These are phyloP conservation scores for Drosophila cognata DNA, from an alignment of 2,888 invertebrate species.

Conservation along the genomic window DNA sequence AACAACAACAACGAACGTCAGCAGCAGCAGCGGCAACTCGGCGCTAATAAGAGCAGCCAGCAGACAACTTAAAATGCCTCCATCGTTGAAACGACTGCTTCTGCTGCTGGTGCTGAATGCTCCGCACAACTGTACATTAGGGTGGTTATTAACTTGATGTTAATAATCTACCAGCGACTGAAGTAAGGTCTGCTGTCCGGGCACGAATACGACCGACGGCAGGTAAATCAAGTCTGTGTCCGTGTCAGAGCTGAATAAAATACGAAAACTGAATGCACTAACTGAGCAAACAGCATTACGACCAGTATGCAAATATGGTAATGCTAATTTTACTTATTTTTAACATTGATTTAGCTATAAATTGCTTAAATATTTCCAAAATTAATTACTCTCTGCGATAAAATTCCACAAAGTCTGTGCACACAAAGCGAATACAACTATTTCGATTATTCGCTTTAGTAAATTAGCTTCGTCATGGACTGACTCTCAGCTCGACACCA, in stretches of 20 bases:
- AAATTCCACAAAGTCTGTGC: slow-evolving; percentile 12
- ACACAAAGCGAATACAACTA: slow-evolving; percentile 2
- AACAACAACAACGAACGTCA: slow-evolving; percentile 30
- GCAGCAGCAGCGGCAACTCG: slow-evolving; percentile 29
- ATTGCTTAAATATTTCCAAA: background rate
- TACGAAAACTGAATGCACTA: slow-evolving; percentile 3
- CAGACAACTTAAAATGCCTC: slow-evolving; percentile 66
- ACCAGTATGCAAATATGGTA: slow-evolving; percentile 8
- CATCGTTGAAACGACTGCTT: slow-evolving; percentile 15
- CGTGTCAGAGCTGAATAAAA: background rate
- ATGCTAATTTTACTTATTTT: background rate
- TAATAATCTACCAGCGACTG: slow-evolving; percentile 46
- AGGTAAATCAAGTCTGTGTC: slow-evolving; percentile 5
- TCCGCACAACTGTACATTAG: slow-evolving; percentile 74
- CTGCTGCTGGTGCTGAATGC: slow-evolving; percentile 40
- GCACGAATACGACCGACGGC: background rate
- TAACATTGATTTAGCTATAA: background rate
- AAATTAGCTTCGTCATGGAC: slow-evolving; percentile 45
- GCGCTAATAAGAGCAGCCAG: slow-evolving; percentile 71
- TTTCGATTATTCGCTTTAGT: slow-evolving; percentile 22
- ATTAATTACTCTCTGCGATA: background rate
- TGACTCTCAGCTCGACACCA: slow-evolving; percentile 4
- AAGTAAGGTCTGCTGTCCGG: slow-evolving; percentile 5
- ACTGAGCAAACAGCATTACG: background rate
- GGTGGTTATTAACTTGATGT: slow-evolving; percentile 71